A percentile compares a stretch with the other conserved stretches of the same genome.
These are phyloP conservation scores for Acanthosepion lycidas DNA, from an alignment of 2,888 invertebrate genomes.

Conservation along the genomic window DNA sequence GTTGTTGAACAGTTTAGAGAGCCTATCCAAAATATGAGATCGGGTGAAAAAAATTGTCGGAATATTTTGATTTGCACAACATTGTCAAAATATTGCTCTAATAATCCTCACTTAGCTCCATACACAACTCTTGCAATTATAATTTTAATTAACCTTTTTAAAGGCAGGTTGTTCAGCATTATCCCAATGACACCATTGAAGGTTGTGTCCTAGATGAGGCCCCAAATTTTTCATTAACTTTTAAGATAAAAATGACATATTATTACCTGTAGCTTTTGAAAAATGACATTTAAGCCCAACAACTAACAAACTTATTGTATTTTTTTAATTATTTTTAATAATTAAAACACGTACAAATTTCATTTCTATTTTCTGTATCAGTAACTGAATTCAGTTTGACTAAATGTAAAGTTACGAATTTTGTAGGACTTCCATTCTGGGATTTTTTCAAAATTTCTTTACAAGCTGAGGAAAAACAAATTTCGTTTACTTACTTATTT, in stretches of 20 bases:
- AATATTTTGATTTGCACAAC: neutral
- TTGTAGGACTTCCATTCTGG: too few relatives aligned
- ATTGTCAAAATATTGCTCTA: neutral
- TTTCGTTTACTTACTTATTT: too few relatives aligned
- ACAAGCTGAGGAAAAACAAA: too few relatives aligned
- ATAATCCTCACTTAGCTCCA: neutral
- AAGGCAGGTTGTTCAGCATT: neutral
- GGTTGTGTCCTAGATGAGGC: neutral
- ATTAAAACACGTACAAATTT: neutral
- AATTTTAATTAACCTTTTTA: neutral
- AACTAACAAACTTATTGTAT: neutral
- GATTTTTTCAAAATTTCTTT: too few relatives aligned
- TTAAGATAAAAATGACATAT: neutral
- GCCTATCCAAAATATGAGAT: neutral
- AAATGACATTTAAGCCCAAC: neutral
- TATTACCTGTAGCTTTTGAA: neutral
- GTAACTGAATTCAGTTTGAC: neutral
- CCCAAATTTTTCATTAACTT: neutral
- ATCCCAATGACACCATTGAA: neutral
- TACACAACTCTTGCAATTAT: neutral
- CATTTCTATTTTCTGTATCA: neutral
- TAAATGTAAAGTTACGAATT: too few relatives aligned
- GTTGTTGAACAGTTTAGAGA: too few relatives aligned
- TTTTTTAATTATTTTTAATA: neutral
- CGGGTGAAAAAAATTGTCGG: neutral